A percentile compares a stretch with the other conserved stretches of the same genome.
Conservation (phyloP, 1,140 invertebrate genomes). For the Nomia melanderi region DNA sequence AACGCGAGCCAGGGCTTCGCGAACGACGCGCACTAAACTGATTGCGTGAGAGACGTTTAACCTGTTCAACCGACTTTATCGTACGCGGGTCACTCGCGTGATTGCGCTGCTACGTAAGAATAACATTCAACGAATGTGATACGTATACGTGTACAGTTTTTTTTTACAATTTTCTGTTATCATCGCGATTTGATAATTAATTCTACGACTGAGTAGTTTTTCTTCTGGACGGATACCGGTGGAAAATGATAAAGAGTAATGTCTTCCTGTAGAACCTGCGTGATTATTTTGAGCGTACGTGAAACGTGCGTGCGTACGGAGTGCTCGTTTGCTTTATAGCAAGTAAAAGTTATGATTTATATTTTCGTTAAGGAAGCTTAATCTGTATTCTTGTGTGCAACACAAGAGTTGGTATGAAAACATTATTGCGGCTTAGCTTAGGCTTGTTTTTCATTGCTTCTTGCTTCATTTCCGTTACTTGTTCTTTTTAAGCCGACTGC, state of each 20-base stretch:
- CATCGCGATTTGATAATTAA: neutral
- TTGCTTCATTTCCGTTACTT: too few relatives aligned
- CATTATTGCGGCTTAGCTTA: too few relatives aligned
- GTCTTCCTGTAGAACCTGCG: neutral
- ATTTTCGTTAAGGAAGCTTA: neutral
- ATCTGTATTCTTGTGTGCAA: neutral
- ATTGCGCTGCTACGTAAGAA: neutral
- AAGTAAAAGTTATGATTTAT: neutral
- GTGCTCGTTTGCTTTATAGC: neutral
- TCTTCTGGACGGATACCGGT: neutral
- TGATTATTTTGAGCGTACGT: neutral
- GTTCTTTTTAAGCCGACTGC: too few relatives aligned
- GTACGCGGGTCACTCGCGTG: neutral
- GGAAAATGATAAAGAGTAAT: conserved; percentile 3
- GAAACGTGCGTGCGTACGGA: neutral
- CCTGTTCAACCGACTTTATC: neutral
- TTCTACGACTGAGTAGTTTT: neutral
- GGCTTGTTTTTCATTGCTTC: too few relatives aligned
- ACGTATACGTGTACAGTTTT: too few relatives aligned
- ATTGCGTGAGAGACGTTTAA: conserved; percentile 35
- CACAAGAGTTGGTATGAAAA: too few relatives aligned
- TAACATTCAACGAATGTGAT: neutral
- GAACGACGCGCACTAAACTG: conserved; percentile 22
- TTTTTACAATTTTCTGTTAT: neutral
- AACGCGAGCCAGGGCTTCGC: conserved; percentile 28